A percentile compares a stretch with the other conserved stretches of the same genome.
Conservation (phyloP, 1,140 invertebrate genomes). For the Lepidotrigona ventralis region DNA sequence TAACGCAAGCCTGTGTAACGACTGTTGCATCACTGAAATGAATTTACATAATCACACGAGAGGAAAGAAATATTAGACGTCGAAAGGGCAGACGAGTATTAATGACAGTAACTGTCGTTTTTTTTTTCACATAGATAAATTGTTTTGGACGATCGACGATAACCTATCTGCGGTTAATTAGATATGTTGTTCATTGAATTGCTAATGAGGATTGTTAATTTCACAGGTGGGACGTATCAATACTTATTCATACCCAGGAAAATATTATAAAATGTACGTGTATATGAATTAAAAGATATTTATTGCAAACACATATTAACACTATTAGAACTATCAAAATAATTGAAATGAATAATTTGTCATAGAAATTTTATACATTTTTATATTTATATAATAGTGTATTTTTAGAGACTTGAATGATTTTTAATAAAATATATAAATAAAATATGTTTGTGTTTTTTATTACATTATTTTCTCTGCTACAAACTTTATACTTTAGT, state of each 20-base stretch:
- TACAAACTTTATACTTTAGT: no score
- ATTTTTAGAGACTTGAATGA: no score
- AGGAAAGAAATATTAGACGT: neutral
- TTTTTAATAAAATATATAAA: no score
- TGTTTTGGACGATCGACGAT: neutral
- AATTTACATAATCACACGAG: neutral
- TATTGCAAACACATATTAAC: neutral
- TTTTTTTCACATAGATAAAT: no score
- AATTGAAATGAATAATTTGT: no score
- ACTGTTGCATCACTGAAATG: neutral
- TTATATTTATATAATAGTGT: no score
- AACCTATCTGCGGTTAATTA: neutral
- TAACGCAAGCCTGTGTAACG: neutral
- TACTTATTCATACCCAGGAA: neutral
- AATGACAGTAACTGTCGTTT: neutral
- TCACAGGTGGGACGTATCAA: neutral
- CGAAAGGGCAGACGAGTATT: conserved; percentile 25
- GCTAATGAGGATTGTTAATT: neutral
- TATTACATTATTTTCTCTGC: no score
- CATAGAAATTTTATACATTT: no score
- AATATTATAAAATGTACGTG: neutral
- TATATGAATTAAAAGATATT: neutral
- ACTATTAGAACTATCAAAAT: no score
- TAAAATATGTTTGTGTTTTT: no score
- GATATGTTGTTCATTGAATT: neutral